Base-by-base conservation (phyloP, 1,140 invertebrate species). In the Papilio helenus region DNA sequence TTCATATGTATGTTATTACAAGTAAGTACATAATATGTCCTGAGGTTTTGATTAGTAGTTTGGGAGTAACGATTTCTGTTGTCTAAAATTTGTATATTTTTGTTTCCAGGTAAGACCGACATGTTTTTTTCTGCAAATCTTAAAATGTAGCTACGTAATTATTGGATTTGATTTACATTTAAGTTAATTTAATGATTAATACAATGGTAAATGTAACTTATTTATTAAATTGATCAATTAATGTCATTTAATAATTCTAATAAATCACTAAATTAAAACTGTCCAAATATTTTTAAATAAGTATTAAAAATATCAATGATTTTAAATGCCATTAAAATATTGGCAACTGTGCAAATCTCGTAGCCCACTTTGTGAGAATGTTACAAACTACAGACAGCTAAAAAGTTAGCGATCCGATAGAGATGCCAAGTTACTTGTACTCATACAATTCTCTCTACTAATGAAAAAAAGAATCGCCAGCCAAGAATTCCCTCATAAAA, bases 401-500 rank as follows among this genome's bases (percentile, higher is more conserved):
- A 68, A 68, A 34, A 68, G 61, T 68, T 29, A 68, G 61, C 14
- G 29, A 34, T 68, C 61, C 26, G 26, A 29, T 29, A 68, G 23
- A 26, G 61, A 68, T 68, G 61, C 61, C 61, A 68, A 68, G 61
- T 68, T 68, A 68, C 26, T 29, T 68, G 61, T 39, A 55, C 51
- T 26, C 46, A 29, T 76, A 76, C 61, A 29, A 34, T 68, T 68
- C 26, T 29, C 51, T 58, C 73, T 76, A 39, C 49, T 58, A 76
- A 20, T 76, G 74, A 76, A 76, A 58, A 76, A 76, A 58, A 8
- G 7, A 34, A 76, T 61, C 51, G 74, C 51, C 49, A 51, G 74
- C 74, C 74, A 76, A 76, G 51, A 76, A 55, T 76, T 55, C 73
- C 26, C 74, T 58, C 74, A 76, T 76, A 55, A 76, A 76, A 61